Base-by-base conservation (phyloP, 2,797 vertebrate genomes). In the Melanogrammus aeglefinus region DNA sequence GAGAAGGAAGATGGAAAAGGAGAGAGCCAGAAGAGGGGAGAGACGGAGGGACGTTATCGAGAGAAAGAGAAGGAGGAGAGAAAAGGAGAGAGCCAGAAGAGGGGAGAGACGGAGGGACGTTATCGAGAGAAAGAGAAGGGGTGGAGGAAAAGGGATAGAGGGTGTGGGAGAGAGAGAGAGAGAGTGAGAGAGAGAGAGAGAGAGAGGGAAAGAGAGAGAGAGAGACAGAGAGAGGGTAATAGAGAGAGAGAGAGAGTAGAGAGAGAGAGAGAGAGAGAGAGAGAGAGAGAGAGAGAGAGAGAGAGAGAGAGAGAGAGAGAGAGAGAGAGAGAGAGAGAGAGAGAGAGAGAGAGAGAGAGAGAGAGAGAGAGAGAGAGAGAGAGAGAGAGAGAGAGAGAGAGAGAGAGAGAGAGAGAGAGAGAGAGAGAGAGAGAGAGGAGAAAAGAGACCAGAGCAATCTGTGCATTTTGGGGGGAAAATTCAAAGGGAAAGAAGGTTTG, bases 401-500 rank as follows among this genome's bases (percentile, higher is more conserved):
- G 84, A 79, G 77, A 63, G 80, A 79, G 41, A 44, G 41, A 44
- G 41, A 44, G 41, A 44, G 41, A 44, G 41, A 44, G 41, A 44
- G 41, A 44, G 41, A 44, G 41, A 44, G 41, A 44, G 41, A 39
- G 73, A 78, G 73, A 78, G 72, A 70, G 31, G 69, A 72, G 7
- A 10, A 39, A 10, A 51, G 72, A 69, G 78, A 72, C 27, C 84
- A 75, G 73, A 78, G 82, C 41, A 85, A 85, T 74, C 75, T 85
- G 86, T 66, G 41, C 80, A 77, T 77, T 73, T 63, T 63, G 83
- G 38, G 35, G 77, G 77, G n/a, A 69, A 75, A 85, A 71, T 75
- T 77, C 71, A 85, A 78, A 78, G 81, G 81, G 78, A 73, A 29
- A 78, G 84, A 74, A 80, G 80, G 85, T 85, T 87, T 77, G 73